These are phyloP conservation scores for Diploptera punctata DNA, from an alignment of 2,888 invertebrate genomes.

Conservation along the genomic window DNA sequence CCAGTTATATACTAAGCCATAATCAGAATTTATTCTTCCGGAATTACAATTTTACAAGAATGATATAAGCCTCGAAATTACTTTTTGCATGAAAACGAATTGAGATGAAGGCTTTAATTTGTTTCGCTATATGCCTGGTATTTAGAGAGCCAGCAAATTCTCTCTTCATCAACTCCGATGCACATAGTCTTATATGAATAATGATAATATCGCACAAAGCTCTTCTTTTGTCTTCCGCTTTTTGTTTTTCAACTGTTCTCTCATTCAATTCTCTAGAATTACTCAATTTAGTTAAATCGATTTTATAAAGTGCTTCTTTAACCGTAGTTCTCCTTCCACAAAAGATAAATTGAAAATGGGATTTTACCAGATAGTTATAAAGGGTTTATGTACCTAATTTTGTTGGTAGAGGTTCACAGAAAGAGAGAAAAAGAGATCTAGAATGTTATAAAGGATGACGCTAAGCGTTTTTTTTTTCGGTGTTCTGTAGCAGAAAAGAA, in stretches of 20 bases:
- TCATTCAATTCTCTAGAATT: background rate
- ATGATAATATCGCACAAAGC: background rate
- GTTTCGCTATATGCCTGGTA: no score
- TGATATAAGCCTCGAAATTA: no score
- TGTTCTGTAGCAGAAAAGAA: background rate
- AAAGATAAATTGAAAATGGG: background rate
- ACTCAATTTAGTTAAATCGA: background rate
- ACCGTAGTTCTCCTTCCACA: background rate
- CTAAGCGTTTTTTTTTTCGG: background rate
- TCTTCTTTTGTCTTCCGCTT: background rate
- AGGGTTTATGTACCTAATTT: conserved; percentile 2
- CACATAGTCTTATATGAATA: background rate
- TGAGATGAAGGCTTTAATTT: no score
- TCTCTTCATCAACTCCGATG: background rate
- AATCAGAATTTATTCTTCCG: no score
- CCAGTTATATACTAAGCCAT: no score
- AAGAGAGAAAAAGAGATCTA: background rate
- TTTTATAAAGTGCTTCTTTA: background rate
- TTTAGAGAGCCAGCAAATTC: no score
- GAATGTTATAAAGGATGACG: background rate
- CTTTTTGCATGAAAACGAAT: no score
- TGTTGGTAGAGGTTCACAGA: background rate
- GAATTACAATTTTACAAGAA: no score
- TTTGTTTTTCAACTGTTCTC: background rate
- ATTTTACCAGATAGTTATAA: conserved; percentile 2